Evolutionary conservation across 2,113 vertebrate species (phyloP).

Genomic region (Aythya baeri): DNA sequence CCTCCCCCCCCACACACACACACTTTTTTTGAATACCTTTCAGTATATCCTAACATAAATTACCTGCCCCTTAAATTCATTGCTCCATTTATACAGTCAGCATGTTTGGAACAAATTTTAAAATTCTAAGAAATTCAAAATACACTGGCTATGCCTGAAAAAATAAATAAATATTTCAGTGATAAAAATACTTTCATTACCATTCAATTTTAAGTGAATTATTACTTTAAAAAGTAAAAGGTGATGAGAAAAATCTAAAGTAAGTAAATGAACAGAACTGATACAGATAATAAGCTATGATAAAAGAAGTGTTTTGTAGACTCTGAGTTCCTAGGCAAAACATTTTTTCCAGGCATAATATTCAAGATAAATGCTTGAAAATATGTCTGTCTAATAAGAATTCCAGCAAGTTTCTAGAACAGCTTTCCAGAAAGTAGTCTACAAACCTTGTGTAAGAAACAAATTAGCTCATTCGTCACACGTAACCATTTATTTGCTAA

Average conservation of each 20-base stretch:
- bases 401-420: conserved; percentile 29
- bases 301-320: neutral
- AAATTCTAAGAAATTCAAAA: conserved; percentile 16
- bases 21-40: neutral
- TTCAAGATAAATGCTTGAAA: neutral
- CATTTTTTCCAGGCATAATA: conserved; percentile 32
- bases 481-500: neutral
- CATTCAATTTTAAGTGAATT: conserved; percentile 6
- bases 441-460: conserved; percentile 9
- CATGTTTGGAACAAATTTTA: conserved; percentile 17
- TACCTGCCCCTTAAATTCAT: conserved; percentile 10
- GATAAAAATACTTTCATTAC: conserved; percentile 5
- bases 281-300: neutral
- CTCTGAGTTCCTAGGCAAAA: neutral
- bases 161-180: neutral
- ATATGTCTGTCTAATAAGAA: neutral
- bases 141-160: conserved; percentile 29
- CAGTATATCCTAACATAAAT: neutral
- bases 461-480: conserved; percentile 20
- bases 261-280: neutral
- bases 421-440: conserved; percentile 33
- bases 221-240: conserved; percentile 29
- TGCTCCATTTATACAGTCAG: neutral
- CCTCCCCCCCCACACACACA: too few relatives aligned
- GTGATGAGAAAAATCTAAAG: neutral